A percentile compares a stretch with the other conserved stretches of the same genome.
Conservation (phyloP, 2,113 vertebrate species). For the Athene noctua region DNA sequence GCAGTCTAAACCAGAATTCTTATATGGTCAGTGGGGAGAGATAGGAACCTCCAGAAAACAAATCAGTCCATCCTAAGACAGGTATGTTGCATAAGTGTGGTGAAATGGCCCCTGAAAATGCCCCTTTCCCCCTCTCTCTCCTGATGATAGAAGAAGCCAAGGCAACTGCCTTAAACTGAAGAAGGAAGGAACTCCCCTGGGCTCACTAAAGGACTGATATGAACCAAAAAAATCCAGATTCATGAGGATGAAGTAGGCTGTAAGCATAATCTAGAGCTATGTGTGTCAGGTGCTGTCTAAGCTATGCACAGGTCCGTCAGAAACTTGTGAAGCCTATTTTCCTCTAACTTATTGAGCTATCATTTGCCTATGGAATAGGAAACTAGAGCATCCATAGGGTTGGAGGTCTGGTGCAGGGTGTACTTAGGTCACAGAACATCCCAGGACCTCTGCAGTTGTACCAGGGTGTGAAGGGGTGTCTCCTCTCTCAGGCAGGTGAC, state of each 20-base stretch:
- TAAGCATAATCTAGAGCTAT: background rate
- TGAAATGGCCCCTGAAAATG: background rate
- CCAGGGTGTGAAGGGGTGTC: background rate
- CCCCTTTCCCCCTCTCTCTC: background rate
- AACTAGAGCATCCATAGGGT: background rate
- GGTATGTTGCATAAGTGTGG: background rate
- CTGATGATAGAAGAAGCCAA: background rate
- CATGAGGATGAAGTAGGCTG: background rate
- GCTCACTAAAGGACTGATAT: background rate
- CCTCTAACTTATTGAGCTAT: background rate
- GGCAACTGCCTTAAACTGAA: background rate
- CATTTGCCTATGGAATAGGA: background rate
- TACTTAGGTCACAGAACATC: background rate
- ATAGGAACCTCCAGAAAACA: background rate
- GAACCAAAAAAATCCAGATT: background rate
- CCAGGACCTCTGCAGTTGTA: background rate
- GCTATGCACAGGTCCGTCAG: background rate
- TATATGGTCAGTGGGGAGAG: background rate
- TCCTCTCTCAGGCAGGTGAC: background rate
- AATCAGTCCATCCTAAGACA: background rate
- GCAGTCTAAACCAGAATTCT: background rate
- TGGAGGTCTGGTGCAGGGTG: background rate
- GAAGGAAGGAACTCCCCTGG: background rate
- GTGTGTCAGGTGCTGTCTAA: background rate
- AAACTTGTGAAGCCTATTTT: background rate